Evolutionary conservation across 2,113 vertebrate genomes (phyloP).

Genomic region (Chelonoidis abingdonii): DNA sequence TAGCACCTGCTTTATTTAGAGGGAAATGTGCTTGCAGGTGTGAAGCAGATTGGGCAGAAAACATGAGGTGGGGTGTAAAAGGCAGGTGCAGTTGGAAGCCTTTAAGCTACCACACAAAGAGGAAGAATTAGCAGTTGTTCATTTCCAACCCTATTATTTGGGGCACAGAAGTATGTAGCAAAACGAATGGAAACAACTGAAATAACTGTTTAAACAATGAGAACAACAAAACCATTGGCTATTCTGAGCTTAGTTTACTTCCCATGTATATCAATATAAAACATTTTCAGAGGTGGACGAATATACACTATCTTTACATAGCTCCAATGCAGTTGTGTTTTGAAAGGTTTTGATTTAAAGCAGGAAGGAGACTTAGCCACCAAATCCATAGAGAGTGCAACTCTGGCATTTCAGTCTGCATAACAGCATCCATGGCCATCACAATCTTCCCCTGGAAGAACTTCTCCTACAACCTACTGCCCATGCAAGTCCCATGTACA

Average conservation of each 20-base stretch:
- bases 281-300: slow-evolving; percentile 29
- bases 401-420: too few species aligned
- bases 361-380: background rate
- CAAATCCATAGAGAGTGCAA: too few species aligned
- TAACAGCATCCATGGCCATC: too few species aligned
- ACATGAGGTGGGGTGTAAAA: background rate
- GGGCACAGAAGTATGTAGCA: slow-evolving; percentile 9
- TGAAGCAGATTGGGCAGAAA: background rate
- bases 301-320: slow-evolving; percentile 24
- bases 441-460: background rate
- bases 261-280: background rate
- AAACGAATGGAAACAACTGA: slow-evolving; percentile 20
- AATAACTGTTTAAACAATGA: background rate
- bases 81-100: background rate
- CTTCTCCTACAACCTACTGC: background rate
- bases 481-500: background rate
- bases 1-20: background rate
- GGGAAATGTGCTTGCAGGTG: background rate
- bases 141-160: slow-evolving; percentile 18
- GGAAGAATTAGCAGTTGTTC: background rate
- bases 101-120: background rate
- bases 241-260: background rate
- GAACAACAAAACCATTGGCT: background rate
- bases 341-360: background rate
- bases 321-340: slow-evolving; percentile 8